A percentile compares a stretch with the other conserved stretches of the same genome.
Conservation (phyloP, 2,888 invertebrate genomes). For the Drosophila mettleri region DNA sequence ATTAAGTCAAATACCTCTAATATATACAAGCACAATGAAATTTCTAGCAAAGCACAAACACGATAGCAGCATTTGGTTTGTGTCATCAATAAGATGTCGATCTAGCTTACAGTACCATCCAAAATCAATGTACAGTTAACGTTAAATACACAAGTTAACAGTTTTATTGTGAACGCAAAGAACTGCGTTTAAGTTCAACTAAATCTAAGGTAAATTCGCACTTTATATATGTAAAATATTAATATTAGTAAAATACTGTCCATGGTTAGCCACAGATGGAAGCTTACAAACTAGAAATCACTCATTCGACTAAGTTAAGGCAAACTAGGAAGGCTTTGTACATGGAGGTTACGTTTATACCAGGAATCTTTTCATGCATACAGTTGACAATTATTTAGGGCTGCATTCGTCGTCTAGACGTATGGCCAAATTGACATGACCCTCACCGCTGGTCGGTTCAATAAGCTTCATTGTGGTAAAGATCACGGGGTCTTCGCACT, state of each 20-base stretch:
- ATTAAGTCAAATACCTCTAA: not conserved
- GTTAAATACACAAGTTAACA: conserved; percentile 5
- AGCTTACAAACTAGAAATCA: conserved; percentile 70
- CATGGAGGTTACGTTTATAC: conserved; percentile 64
- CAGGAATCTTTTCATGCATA: conserved; percentile 35
- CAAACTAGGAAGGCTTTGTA: conserved; percentile 65
- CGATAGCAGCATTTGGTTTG: conserved; percentile 2
- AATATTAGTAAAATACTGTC: conserved; percentile 59
- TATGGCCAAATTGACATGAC: conserved; percentile 83
- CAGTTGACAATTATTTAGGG: conserved; percentile 18
- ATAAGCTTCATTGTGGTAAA: conserved; percentile 38
- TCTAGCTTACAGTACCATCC: conserved; percentile 10
- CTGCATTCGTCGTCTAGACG: conserved; percentile 83
- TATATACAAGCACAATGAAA: not conserved
- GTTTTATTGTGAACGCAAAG: conserved; percentile 34
- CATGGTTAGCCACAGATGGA: conserved; percentile 42
- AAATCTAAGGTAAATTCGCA: conserved; percentile 22
- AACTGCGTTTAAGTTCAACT: conserved; percentile 26
- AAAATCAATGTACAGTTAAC: not conserved
- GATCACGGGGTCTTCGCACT: conserved; percentile 49
- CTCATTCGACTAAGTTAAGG: conserved; percentile 63
- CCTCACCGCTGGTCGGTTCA: conserved; percentile 51
- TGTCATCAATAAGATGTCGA: conserved; percentile 13
- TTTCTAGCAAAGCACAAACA: not conserved
- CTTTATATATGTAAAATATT: conserved; percentile 19